phyloP scores from a whole-genome alignment of 1,140 invertebrate species.

The Eupristina koningsbergeri region DNA sequence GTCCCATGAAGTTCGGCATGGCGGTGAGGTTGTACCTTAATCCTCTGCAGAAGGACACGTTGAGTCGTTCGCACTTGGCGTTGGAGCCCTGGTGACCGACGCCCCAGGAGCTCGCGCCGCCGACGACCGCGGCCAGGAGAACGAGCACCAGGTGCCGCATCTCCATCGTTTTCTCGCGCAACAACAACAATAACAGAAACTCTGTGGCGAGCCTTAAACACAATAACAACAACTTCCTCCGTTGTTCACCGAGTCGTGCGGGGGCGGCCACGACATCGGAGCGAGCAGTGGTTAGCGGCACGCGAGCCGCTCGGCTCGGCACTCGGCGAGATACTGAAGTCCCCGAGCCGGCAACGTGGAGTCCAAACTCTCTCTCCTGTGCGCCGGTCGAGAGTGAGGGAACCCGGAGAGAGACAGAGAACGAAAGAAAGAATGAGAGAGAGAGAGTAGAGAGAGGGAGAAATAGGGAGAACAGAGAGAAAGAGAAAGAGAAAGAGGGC shows the following conservation, averaged over 20 bases:
- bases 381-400: too few relatives aligned
- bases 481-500: too few relatives aligned
- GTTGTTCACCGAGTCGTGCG: not conserved
- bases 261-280: not conserved
- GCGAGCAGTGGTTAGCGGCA: not conserved
- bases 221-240: too few relatives aligned
- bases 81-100: slow-evolving; percentile 20
- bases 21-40: slow-evolving; percentile 90
- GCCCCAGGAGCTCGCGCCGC: slow-evolving; percentile 6
- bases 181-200: too few relatives aligned
- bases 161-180: slow-evolving; percentile 1
- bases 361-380: not conserved
- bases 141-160: not conserved
- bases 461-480: too few relatives aligned
- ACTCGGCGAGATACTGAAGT: slow-evolving; percentile 37
- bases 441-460: too few relatives aligned
- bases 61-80: slow-evolving; percentile 84
- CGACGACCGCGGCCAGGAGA: not conserved
- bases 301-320: slow-evolving; percentile 33
- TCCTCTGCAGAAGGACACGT: slow-evolving; percentile 85
- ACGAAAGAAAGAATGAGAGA: too few relatives aligned
- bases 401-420: too few relatives aligned
- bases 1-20: slow-evolving; percentile 89
- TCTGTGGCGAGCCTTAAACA: too few relatives aligned
- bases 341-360: not conserved